phyloP scores from a whole-genome alignment of 2,113 vertebrate species.

The Cebus imitator region DNA sequence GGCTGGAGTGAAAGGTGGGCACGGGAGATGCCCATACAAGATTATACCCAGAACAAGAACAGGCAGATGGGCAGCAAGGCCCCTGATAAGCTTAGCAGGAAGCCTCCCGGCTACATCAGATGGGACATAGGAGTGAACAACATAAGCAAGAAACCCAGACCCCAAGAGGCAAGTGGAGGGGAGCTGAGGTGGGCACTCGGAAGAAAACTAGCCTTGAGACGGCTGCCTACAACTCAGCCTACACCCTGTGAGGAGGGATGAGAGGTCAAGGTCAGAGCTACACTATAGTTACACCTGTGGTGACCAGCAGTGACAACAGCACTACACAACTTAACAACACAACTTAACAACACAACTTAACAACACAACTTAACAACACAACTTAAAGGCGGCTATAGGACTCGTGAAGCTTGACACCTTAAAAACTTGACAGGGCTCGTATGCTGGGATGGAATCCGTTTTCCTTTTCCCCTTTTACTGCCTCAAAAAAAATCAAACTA shows the following conservation, averaged over 20 bases:
- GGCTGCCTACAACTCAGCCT: neutral
- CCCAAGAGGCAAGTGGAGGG: neutral
- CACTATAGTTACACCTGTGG: too few relatives aligned
- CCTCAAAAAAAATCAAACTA: neutral
- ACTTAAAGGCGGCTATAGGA: neutral
- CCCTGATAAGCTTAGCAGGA: neutral
- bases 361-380: neutral
- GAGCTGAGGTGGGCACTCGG: neutral
- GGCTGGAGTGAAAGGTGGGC: neutral
- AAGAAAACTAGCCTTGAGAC: neutral
- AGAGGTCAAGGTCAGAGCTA: neutral
- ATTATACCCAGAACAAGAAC: neutral
- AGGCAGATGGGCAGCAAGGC: neutral
- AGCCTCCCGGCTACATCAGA: too few relatives aligned
- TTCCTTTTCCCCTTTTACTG: neutral
- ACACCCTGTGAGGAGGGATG: neutral
- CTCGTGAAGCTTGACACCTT: too few relatives aligned
- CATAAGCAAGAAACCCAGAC: neutral
- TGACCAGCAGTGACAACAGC: neutral
- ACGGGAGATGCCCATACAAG: neutral
- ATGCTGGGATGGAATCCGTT: neutral
- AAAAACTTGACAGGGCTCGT: neutral
- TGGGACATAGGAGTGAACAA: neutral
- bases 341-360: neutral
- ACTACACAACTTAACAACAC: neutral